Base-by-base conservation (phyloP, 1,140 invertebrate species). In the Asobara japonica region DNA sequence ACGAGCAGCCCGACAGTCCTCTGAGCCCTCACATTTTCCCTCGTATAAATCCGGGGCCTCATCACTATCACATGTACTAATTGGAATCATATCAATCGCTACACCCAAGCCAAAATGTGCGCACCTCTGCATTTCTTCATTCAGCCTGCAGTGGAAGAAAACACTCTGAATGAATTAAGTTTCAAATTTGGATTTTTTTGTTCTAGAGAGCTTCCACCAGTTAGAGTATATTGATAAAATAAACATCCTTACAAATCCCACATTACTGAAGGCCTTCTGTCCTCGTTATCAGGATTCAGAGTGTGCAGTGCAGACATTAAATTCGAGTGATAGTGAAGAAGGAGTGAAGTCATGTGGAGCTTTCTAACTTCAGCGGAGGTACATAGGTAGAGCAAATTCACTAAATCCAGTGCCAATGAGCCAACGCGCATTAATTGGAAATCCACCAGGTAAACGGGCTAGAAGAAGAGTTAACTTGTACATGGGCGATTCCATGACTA, bases 1-100 rank as follows among this genome's bases (percentile, higher is more conserved):
- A 18, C 71, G 66, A 5, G 51, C 31, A 38, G 73, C 79, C 20
- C 72, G 66, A 60, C 30, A 10, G 6, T 82, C 80, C 29, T 77
- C 79, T 41, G 79, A 76, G 6, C 73, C 75, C 5, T 75, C 62
- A 66, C 83, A 87, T 70, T 87, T 84, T 20, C 83, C 84, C 77
- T 90, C 89, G 77, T 93, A 93, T 68, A 93, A 81, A 78, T 93
- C 92, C 0, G 92, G 92, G 0, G 92, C 92, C 76, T 92, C 89
- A 60, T 92, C 88, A 31, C 91, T 92, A 16, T 91, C 89, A 71
- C 92, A 93, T 0, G 91, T 93, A 75, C 91, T 92, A 22, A 93
- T 93, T 7, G 92, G 92, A 68, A 92, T 88, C 78, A 93, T 93
- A 71, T 93, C 92, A 68, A 93, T 72, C 0, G 92, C 91, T 2